Evolutionary conservation across 2,113 vertebrate species (phyloP).

Genomic region (Ascaphus truei): DNA sequence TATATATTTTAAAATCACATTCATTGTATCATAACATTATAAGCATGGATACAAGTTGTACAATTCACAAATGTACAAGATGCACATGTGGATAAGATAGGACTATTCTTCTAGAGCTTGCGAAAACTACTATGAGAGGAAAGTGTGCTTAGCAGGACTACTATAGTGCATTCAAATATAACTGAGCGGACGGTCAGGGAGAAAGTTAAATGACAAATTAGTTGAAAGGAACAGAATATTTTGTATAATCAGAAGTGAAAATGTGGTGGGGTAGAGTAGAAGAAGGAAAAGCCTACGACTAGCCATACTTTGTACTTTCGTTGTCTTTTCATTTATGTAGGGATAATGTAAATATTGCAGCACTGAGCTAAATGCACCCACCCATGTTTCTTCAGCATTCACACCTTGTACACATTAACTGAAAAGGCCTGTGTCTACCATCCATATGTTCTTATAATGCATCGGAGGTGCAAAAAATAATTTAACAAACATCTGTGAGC

Average conservation of each 20-base stretch:
- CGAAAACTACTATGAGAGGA: too few relatives aligned
- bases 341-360: constrained; percentile 21
- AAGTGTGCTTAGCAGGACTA: too few relatives aligned
- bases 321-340: constrained; percentile 22
- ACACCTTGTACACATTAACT: constrained; percentile 1
- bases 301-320: not conserved
- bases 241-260: not conserved
- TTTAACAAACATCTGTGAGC: constrained; percentile 53
- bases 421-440: constrained; percentile 33
- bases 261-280: not conserved
- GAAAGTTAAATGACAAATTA: not conserved
- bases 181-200: too few relatives aligned
- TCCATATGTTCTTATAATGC: constrained; percentile 43
- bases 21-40: too few relatives aligned
- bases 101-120: too few relatives aligned
- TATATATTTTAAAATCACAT: too few relatives aligned
- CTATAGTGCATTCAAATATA: too few relatives aligned
- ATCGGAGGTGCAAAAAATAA: constrained; percentile 43
- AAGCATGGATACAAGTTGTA: too few relatives aligned
- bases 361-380: not conserved
- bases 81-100: too few relatives aligned
- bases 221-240: constrained; percentile 7
- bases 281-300: not conserved
- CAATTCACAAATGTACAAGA: too few relatives aligned
- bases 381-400: constrained; percentile 14